Evolutionary conservation across 2,113 vertebrate species (phyloP).

Genomic region (Sigmodon hispidus): DNA sequence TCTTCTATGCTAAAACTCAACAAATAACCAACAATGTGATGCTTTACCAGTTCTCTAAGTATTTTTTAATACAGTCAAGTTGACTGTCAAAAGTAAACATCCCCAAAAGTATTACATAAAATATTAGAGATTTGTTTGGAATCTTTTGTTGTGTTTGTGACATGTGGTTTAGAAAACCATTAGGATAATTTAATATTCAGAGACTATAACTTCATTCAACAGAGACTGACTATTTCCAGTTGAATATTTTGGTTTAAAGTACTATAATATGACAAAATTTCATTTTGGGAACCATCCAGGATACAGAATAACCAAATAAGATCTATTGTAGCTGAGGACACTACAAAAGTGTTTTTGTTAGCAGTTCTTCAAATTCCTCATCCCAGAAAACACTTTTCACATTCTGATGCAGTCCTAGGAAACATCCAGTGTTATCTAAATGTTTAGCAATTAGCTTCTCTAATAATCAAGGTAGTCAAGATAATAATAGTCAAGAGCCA

Average conservation of each 20-base stretch:
- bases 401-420: background rate
- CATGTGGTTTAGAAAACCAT: background rate
- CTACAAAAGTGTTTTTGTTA: background rate
- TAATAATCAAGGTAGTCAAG: slow-evolving; percentile 32
- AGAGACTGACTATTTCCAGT: background rate
- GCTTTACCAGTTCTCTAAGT: background rate
- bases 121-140: background rate
- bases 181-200: background rate
- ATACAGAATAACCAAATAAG: background rate
- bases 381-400: background rate
- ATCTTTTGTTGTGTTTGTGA: background rate
- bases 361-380: background rate
- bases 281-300: background rate
- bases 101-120: background rate
- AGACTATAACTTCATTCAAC: background rate
- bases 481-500: background rate
- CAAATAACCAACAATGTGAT: background rate
- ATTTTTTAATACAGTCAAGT: background rate
- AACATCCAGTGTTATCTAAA: background rate
- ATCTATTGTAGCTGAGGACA: background rate
- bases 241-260: background rate
- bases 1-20: background rate
- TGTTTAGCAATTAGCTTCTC: background rate
- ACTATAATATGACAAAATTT: background rate
- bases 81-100: background rate